These are phyloP conservation scores for Conistra vaccinii DNA, from an alignment of 2,888 invertebrate species.

Conservation along the genomic window DNA sequence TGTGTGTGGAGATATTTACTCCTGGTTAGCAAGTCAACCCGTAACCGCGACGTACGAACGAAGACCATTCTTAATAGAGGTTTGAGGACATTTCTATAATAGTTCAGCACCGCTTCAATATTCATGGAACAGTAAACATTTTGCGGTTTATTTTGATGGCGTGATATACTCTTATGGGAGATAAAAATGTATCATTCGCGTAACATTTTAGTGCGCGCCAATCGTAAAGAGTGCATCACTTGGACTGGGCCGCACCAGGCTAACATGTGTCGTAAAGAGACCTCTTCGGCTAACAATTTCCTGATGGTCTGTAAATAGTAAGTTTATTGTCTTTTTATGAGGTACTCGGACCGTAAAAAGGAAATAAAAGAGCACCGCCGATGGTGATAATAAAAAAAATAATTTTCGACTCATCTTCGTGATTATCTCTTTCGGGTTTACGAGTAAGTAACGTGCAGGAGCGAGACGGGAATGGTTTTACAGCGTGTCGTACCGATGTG, in stretches of 20 bases:
- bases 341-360: constrained; percentile 91
- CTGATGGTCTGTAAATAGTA: constrained; percentile 91
- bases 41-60: not conserved
- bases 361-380: constrained; percentile 91
- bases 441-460: constrained; percentile 77
- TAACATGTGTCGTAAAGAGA: constrained; percentile 91
- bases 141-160: constrained; percentile 73
- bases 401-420: constrained; percentile 91
- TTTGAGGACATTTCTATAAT: constrained; percentile 37
- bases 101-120: constrained; percentile 48
- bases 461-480: constrained; percentile 83
- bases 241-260: constrained; percentile 81
- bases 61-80: constrained; percentile 2
- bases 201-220: constrained; percentile 86
- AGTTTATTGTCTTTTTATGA: constrained; percentile 91
- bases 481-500: constrained; percentile 88
- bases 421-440: constrained; percentile 89
- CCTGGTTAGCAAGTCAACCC: constrained; percentile 52
- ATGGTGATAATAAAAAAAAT: constrained; percentile 91
- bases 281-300: constrained; percentile 91
- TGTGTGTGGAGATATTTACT: constrained; percentile 55
- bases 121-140: constrained; percentile 70
- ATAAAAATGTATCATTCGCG: constrained; percentile 87
- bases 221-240: constrained; percentile 89
- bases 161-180: constrained; percentile 79